phyloP scores from a whole-genome alignment of 2,888 invertebrate species.

The Agrochola lota region DNA sequence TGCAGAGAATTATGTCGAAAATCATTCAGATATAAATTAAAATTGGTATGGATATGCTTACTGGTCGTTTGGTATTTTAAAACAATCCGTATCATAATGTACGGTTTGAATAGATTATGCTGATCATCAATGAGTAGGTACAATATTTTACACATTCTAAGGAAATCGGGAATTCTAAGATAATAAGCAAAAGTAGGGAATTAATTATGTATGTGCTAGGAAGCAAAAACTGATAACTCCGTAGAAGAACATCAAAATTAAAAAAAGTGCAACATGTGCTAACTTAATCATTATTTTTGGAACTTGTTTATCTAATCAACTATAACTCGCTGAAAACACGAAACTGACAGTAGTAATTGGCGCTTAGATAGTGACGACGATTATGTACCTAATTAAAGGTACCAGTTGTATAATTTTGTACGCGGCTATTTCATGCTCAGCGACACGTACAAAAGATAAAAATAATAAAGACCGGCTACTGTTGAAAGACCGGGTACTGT shows the following conservation, averaged over 20 bases:
- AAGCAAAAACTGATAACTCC: neutral
- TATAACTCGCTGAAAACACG: conserved; percentile 1
- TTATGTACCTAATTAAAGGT: neutral
- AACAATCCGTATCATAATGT: neutral
- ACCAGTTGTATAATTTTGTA: neutral
- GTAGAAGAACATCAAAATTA: no score
- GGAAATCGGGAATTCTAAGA: neutral
- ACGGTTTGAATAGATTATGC: neutral
- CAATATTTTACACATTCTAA: neutral
- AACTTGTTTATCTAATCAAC: conserved; percentile 1
- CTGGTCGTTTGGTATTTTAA: neutral
- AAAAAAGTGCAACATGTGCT: no score
- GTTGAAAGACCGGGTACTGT: no score
- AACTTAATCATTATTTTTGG: neutral
- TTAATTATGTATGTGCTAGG: neutral
- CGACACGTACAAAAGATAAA: neutral
- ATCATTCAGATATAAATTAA: neutral
- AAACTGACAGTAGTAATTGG: conserved; percentile 30
- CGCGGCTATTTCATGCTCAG: neutral
- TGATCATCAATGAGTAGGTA: neutral
- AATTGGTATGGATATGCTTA: neutral
- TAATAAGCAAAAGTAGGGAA: neutral
- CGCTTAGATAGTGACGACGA: neutral
- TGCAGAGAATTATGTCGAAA: neutral
- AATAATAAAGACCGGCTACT: neutral